phyloP scores from a whole-genome alignment of 2,797 vertebrate species.

The Crocodylus rhombifer region DNA sequence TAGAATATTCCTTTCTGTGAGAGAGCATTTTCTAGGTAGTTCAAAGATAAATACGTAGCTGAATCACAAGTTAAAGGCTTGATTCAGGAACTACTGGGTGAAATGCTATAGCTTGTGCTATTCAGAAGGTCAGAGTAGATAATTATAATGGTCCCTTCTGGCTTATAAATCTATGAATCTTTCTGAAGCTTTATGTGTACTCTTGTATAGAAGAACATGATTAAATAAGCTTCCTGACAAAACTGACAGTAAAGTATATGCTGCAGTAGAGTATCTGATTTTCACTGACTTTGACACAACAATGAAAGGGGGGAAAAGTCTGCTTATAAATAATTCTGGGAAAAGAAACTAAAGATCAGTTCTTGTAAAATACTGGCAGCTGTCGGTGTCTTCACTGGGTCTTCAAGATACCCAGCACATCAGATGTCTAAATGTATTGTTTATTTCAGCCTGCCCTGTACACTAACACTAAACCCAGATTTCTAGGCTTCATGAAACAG shows the following conservation, averaged over 20 bases:
- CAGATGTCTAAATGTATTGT: neutral
- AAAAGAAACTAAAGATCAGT: neutral
- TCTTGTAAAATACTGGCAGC: neutral
- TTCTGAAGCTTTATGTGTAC: neutral
- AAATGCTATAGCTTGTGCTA: neutral
- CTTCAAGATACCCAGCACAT: neutral
- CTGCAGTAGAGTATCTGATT: neutral
- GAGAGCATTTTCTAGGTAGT: neutral
- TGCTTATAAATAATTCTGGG: neutral
- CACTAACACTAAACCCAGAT: neutral
- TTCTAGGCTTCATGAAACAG: accelerated
- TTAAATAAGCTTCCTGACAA: neutral
- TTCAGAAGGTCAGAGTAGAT: neutral
- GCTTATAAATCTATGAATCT: neutral
- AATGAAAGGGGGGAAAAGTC: neutral
- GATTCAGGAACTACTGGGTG: neutral
- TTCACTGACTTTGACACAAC: neutral
- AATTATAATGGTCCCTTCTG: neutral
- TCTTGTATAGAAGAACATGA: neutral
- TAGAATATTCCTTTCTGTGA: neutral
- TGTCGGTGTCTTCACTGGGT: neutral
- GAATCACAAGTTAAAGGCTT: neutral
- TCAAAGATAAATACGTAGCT: neutral
- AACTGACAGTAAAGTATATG: neutral
- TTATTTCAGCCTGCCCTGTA: neutral